Conservation (phyloP, 2,888 invertebrate genomes). For the Tortrix viridana region DNA sequence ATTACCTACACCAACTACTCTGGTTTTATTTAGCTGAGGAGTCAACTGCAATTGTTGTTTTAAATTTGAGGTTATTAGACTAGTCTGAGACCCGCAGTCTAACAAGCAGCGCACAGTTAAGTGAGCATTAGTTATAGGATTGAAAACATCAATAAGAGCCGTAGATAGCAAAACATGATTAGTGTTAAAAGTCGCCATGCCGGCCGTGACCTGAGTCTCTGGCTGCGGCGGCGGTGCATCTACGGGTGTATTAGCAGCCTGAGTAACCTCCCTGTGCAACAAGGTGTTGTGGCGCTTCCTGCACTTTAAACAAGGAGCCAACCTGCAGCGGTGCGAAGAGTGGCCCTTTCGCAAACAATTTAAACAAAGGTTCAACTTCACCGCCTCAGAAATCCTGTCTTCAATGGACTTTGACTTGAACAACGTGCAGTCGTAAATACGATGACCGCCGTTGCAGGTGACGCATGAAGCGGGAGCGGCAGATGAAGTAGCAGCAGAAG, state of each 20-base stretch:
- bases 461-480: constrained; percentile 7
- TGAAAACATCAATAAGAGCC: constrained; percentile 14
- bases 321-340: constrained; percentile 8
- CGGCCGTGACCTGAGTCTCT: no score
- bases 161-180: constrained; percentile 23
- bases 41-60: constrained; percentile 17
- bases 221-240: not conserved
- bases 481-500: not conserved
- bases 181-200: not conserved
- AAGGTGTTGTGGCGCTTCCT: constrained; percentile 23
- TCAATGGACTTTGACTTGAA: constrained; percentile 20
- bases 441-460: constrained; percentile 12
- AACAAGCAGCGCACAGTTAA: constrained; percentile 14
- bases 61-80: constrained; percentile 24
- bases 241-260: not conserved
- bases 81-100: constrained; percentile 27
- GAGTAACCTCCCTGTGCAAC: constrained; percentile 4
- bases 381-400: constrained; percentile 10
- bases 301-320: constrained; percentile 16
- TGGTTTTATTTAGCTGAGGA: constrained; percentile 8
- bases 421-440: constrained; percentile 11
- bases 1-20: constrained; percentile 32
- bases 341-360: constrained; percentile 18
- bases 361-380: constrained; percentile 22
- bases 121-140: constrained; percentile 5